Conservation (phyloP, 2,113 vertebrate genomes). For the Tricholaema leucomelas region DNA sequence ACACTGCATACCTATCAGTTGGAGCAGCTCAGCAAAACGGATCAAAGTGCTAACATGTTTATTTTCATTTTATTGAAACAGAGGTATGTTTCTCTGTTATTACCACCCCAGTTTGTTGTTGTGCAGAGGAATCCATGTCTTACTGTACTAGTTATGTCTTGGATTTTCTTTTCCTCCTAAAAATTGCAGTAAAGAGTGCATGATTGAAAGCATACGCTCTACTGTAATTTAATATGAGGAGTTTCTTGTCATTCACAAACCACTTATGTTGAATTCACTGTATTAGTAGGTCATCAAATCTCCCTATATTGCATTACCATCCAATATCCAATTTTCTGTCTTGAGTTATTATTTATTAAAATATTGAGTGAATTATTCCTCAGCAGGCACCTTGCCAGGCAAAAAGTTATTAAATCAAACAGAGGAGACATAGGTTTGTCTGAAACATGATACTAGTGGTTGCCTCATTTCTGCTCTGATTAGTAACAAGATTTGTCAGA, state of each 20-base stretch:
- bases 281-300: conserved; percentile 31
- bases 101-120: background rate
- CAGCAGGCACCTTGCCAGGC: conserved; percentile 12
- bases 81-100: background rate
- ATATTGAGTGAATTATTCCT: background rate
- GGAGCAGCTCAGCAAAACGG: background rate
- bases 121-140: background rate
- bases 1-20: background rate
- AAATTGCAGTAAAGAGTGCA: background rate
- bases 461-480: conserved; percentile 22
- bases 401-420: conserved; percentile 40
- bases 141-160: background rate
- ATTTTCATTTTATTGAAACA: background rate
- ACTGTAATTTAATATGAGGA: conserved; percentile 1
- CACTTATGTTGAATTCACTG: background rate
- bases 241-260: conserved; percentile 29
- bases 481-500: background rate
- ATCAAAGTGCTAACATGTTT: background rate
- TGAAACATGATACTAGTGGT: background rate
- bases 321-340: conserved; percentile 5
- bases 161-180: background rate
- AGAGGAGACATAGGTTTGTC: background rate
- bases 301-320: conserved; percentile 20
- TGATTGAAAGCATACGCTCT: background rate
- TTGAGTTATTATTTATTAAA: conserved; percentile 14